Base-by-base conservation (phyloP, 2,113 vertebrate species). In the Apteryx owenii region DNA sequence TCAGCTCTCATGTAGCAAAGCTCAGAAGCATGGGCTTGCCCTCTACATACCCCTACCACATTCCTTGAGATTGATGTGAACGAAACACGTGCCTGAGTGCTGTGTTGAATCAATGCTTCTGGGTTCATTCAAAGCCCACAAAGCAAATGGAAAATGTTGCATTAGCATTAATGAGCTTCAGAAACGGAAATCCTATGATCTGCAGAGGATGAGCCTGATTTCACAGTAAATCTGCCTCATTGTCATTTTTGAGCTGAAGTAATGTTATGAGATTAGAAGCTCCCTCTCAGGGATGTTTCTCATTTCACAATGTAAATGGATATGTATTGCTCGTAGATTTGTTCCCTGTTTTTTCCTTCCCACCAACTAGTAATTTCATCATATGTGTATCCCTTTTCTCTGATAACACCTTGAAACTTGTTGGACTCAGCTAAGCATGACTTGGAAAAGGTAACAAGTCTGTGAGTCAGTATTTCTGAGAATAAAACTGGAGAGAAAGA, bases 101-200 rank as follows among this genome's bases (percentile, higher is more conserved):
- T 56, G 71, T 61, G 31, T 69, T 56, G 42, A 91, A 72, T 31
- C 72, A 58, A n/a, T 61, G 23, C 12, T 89, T 85, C 56, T 65
- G 44, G 4, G 38, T 92, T 93, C 80, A 84, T 22, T 82, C 78
- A 87, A 92, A 87, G 7, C 38, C 38, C 29, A 46, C 31, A 79
- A 91, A 82, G 62, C 54, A 88, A 79, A 81, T 53, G n/a, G 62
- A 95, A 89, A 93, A 84, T 53, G 6, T 81, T 90, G 33, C 42
- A 80, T 93, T 95, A 89, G 42, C 48, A 60, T 87, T 95, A 89
- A 72, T 82, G 89, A 85, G 61, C 65, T 89, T 87, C 62, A 66
- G 81, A 81, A 94, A 80, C 20, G 13, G 62, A 95, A 97, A 95
- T 95, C 78, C 66, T 73, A 18, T 92, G 81, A 95, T 82, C 70